These are phyloP conservation scores for Carabus problematicus DNA, from an alignment of 2,888 invertebrate species.

Conservation along the genomic window DNA sequence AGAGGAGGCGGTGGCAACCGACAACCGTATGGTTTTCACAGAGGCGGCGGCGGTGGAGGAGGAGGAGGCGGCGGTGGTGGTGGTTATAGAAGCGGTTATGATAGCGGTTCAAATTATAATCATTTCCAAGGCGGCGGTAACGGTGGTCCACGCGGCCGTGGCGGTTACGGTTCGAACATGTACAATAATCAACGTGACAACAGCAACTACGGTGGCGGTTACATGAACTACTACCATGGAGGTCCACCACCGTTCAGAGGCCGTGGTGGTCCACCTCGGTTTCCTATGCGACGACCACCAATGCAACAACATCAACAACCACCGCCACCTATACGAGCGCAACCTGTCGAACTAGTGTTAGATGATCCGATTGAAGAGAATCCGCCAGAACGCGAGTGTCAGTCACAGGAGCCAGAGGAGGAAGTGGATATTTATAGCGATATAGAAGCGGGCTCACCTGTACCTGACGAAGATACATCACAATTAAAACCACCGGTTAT, in stretches of 20 bases:
- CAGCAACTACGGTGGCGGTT: constrained; percentile 53
- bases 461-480: constrained; percentile 53
- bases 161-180: constrained; percentile 43
- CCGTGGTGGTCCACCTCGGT: constrained; percentile 36
- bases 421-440: constrained; percentile 71
- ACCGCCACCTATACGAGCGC: constrained; percentile 9
- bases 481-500: constrained; percentile 48
- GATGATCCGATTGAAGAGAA: constrained; percentile 34
- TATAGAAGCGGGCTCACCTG: constrained; percentile 61
- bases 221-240: constrained; percentile 22
- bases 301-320: constrained; percentile 33
- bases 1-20: constrained; percentile 62
- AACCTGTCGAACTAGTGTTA: constrained; percentile 28
- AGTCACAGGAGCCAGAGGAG: constrained; percentile 16
- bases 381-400: background rate
- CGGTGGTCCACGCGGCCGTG: constrained; percentile 40
- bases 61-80: constrained; percentile 48
- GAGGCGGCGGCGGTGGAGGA: constrained; percentile 48
- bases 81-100: constrained; percentile 56
- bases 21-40: constrained; percentile 46
- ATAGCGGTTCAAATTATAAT: constrained; percentile 56
- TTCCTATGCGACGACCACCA: constrained; percentile 38
- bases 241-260: constrained; percentile 41
- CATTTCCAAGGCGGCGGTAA: constrained; percentile 55
- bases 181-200: constrained; percentile 51